Evolutionary conservation across 1,140 invertebrate species (phyloP).

Genomic region (Rhyacophila brunnea): DNA sequence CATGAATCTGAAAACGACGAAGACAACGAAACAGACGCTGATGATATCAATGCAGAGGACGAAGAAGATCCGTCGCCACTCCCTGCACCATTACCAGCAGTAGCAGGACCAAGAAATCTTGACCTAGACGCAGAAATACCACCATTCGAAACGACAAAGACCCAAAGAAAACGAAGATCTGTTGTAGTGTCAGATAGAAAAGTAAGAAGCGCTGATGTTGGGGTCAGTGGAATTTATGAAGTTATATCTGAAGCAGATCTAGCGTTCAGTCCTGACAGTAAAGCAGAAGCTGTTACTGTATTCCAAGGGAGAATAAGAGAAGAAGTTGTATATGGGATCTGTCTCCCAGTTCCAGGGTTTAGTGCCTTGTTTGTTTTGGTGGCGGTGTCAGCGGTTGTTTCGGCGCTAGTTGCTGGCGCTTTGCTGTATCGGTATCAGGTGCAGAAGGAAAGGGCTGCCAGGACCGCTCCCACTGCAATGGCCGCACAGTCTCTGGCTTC

Average conservation of each 20-base stretch:
- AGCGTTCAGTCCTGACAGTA: constrained; percentile 81
- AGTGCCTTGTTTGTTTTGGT: constrained; percentile 84
- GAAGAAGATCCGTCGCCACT: constrained; percentile 38
- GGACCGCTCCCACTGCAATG: constrained; percentile 49
- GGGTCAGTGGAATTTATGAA: constrained; percentile 82
- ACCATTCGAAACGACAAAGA: constrained; percentile 3
- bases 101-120: constrained; percentile 59
- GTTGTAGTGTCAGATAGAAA: constrained; percentile 70
- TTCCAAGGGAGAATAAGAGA: constrained; percentile 84
- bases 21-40: constrained; percentile 36
- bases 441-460: constrained; percentile 64
- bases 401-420: constrained; percentile 74
- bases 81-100: constrained; percentile 49
- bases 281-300: constrained; percentile 77
- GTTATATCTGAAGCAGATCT: constrained; percentile 91
- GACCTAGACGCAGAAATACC: constrained; percentile 38
- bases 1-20: background rate
- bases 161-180: constrained; percentile 57
- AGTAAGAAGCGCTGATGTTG: constrained; percentile 77
- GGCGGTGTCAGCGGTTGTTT: constrained; percentile 79
- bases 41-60: constrained; percentile 35
- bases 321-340: constrained; percentile 89
- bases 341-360: constrained; percentile 84
- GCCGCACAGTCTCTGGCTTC: constrained; percentile 63
- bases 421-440: constrained; percentile 73